A percentile compares a stretch with the other conserved stretches of the same genome.
phyloP scores from a whole-genome alignment of 1,140 invertebrate species.

The Eciton burchellii region DNA sequence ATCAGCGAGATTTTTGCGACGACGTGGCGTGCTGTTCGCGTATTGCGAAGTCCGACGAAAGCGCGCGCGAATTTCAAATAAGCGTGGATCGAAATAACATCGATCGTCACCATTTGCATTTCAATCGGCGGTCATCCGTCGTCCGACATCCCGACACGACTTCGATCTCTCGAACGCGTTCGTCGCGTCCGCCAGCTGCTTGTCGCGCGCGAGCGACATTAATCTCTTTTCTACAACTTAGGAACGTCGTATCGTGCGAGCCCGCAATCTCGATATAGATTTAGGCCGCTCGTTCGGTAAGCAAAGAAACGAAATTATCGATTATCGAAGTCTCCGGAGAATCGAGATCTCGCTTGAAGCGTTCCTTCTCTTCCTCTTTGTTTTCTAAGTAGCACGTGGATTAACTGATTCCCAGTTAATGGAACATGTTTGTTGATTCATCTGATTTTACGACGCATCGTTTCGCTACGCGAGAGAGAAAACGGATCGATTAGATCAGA shows the following conservation, averaged over 20 bases:
- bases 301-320: neutral
- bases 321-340: neutral
- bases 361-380: no score
- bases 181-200: slow-evolving; percentile 14
- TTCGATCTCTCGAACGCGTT: slow-evolving; percentile 19
- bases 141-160: neutral
- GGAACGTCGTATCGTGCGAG: neutral
- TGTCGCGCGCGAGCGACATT: slow-evolving; percentile 35
- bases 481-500: no score
- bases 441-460: no score
- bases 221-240: slow-evolving; percentile 14
- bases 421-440: no score
- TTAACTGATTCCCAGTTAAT: no score
- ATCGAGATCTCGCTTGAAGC: no score
- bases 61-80: slow-evolving; percentile 58
- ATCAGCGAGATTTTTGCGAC: slow-evolving; percentile 48
- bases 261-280: neutral
- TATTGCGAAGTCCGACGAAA: slow-evolving; percentile 35
- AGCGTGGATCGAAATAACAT: slow-evolving; percentile 40
- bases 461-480: no score
- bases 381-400: no score
- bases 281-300: neutral
- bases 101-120: slow-evolving; percentile 56
- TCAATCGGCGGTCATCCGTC: slow-evolving; percentile 54
- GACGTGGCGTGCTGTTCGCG: slow-evolving; percentile 45